Base-by-base conservation (phyloP, 1,140 invertebrate species). In the Drosophila aff. region DNA sequence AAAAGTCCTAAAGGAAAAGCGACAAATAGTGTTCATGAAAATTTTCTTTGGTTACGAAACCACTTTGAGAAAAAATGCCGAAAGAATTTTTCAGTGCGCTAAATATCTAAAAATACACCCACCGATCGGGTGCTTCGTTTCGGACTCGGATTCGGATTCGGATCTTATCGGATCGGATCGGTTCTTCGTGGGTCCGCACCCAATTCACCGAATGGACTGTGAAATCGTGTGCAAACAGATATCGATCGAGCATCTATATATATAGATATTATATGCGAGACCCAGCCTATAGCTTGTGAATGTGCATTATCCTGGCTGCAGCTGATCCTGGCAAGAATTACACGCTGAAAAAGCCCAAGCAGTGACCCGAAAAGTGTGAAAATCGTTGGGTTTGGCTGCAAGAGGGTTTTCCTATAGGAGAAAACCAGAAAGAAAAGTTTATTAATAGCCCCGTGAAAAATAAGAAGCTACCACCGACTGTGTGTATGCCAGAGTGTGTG, bases 11-110 rank as follows among this genome's bases (percentile, higher is more conserved):
- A 57, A 55, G 49, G 23, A 63, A 75, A 46, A 81, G 31, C 53
- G 36, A 57, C 36, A 79, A 76, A 71, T 31, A 76, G 74, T 69
- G 68, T 75, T 83, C 49, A 77, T 78, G 81, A 87, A 85, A 78
- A 91, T 80, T 76, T 73, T 63, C 67, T 81, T 78, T 92, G 79
- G 79, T 92, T 92, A 91, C 91, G 91, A 91, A 92, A 92, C 86
- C 82, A 92, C 86, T 89, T 77, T 7, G 72, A 82, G 79, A 66
- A 81, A 52, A 91, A 91, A 78, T 86, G 69, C 68, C 69, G 79
- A 91, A 91, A 73, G 83, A 92, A 83, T 86, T 87, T 73, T 92
- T 92, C 81, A 81, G 83, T 92, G 91, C 91, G 91, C 91, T 92
- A 92, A 92, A 92, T 92, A 85, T 92, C 91, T 92, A 92, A 86